Evolutionary conservation across 2,797 vertebrate species (phyloP).

Genomic region (Alouatta caraya): DNA sequence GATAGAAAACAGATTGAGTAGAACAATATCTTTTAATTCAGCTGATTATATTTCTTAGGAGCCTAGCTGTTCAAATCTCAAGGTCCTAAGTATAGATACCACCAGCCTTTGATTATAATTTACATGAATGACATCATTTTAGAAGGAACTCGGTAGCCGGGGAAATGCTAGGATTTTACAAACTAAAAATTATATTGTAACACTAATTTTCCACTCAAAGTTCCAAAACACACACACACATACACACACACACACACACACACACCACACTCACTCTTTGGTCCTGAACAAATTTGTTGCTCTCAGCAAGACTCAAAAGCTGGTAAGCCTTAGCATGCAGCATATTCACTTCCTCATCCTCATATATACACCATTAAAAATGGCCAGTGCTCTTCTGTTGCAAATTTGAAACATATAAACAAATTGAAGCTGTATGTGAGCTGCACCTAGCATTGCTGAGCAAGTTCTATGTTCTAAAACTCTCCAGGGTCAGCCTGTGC

Average conservation of each 20-base stretch:
- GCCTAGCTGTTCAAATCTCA: neutral
- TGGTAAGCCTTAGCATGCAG: neutral
- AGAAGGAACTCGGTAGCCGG: neutral
- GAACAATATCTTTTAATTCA: neutral
- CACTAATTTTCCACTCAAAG: neutral
- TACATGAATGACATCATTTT: neutral
- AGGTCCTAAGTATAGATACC: neutral
- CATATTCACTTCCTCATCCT: neutral
- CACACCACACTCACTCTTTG: neutral
- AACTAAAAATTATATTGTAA: neutral
- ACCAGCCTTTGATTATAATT: neutral
- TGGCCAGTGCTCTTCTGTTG: neutral
- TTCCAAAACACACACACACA: neutral
- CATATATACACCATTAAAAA: neutral
- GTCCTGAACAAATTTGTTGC: neutral
- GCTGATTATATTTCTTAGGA: neutral
- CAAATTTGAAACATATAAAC: neutral
- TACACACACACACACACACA: neutral
- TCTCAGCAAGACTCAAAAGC: neutral
- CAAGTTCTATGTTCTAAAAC: neutral
- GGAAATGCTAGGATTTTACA: neutral
- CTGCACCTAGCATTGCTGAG: neutral
- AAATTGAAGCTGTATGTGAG: neutral
- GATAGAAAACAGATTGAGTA: neutral
- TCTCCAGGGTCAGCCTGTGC: neutral